Percentiles rank a stretch among this genome's conserved stretches.
phyloP scores from a whole-genome alignment of 2,888 invertebrate genomes.

The Tetranychus truncatus region DNA sequence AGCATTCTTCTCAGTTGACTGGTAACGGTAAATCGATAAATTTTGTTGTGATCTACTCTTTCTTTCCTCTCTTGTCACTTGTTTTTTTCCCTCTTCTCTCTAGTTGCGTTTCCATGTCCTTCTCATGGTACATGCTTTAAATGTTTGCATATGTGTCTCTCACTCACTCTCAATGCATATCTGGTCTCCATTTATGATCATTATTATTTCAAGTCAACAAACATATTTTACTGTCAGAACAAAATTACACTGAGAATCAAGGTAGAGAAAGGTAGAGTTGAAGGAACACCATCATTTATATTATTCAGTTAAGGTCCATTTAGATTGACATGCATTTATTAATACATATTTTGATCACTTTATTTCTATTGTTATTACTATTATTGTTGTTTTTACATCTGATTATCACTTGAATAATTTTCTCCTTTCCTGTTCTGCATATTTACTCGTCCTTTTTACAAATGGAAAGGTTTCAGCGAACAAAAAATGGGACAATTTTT shows the following conservation, averaged over 20 bases:
- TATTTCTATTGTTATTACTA: neutral
- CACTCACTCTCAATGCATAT: too few species aligned
- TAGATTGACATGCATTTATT: neutral
- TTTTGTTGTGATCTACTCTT: neutral
- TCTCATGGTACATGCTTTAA: neutral
- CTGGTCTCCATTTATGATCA: too few species aligned
- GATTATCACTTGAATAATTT: too few species aligned
- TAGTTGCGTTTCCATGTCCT: conserved; percentile 1
- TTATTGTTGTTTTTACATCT: neutral
- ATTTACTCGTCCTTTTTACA: too few species aligned
- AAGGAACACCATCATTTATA: neutral
- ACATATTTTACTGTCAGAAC: neutral
- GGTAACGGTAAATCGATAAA: neutral
- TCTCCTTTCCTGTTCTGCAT: too few species aligned
- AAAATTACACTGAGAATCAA: neutral
- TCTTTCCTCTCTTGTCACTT: neutral
- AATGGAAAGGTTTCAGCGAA: too few species aligned
- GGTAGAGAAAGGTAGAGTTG: neutral
- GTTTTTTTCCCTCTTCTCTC: conserved; percentile 5
- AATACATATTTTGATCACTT: neutral
- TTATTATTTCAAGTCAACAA: too few species aligned
- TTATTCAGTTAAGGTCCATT: neutral
- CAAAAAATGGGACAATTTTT: too few species aligned
- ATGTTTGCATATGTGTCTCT: too few species aligned
- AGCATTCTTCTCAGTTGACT: neutral